These are phyloP conservation scores for Plagodis pulveraria DNA, from an alignment of 2,888 invertebrate species.

Conservation along the genomic window DNA sequence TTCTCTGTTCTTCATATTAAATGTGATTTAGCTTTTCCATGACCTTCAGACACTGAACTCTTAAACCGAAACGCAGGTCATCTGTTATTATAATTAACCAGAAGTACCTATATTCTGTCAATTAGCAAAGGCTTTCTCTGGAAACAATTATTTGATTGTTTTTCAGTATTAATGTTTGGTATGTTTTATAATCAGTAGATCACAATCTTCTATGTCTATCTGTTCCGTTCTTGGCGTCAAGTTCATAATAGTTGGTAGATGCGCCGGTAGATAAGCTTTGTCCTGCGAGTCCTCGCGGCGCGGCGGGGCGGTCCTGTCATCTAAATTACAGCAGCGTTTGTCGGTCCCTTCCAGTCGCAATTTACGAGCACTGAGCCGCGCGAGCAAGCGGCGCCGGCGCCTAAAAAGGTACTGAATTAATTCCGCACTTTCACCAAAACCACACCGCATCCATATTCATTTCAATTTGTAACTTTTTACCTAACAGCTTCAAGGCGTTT, in stretches of 20 bases:
- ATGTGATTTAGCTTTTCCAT: not conserved
- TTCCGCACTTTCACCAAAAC: conserved; percentile 52
- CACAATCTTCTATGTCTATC: conserved; percentile 65
- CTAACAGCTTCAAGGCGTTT: conserved; percentile 40
- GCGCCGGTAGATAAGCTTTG: conserved; percentile 73
- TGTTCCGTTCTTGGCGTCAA: conserved; percentile 64
- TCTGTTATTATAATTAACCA: too few species aligned
- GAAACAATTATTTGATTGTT: too few species aligned
- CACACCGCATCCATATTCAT: conserved; percentile 48
- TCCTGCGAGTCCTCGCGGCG: conserved; percentile 38
- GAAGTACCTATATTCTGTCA: not conserved
- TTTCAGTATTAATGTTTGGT: too few species aligned
- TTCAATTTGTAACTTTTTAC: conserved; percentile 47
- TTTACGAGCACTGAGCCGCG: conserved; percentile 69
- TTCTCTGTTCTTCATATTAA: conserved; percentile 22
- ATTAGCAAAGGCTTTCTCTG: not conserved
- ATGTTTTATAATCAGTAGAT: conserved; percentile 39
- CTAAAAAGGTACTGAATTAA: conserved; percentile 54
- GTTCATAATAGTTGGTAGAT: conserved; percentile 80
- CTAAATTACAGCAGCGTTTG: conserved; percentile 79
- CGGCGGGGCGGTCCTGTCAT: conserved; percentile 66
- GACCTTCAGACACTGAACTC: not conserved
- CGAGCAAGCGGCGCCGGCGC: conserved; percentile 60
- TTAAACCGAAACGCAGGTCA: too few species aligned
- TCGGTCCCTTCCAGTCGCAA: conserved; percentile 73